These are phyloP conservation scores for Brachystomella parvula DNA, from an alignment of 1,140 invertebrate genomes.

Conservation along the genomic window DNA sequence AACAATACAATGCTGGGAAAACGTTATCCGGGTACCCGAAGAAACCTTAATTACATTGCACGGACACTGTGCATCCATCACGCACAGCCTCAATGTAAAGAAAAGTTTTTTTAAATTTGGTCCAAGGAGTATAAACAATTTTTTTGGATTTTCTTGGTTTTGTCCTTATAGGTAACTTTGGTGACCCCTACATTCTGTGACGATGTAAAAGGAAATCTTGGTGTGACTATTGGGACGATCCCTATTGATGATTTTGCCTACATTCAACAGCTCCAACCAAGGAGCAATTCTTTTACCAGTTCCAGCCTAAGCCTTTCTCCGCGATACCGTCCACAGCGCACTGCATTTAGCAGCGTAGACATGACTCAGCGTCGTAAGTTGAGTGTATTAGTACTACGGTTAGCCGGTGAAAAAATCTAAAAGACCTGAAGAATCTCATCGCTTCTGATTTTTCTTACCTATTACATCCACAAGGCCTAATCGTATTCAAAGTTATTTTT, in stretches of 20 bases:
- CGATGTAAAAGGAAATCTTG: not conserved
- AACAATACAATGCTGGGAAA: not conserved
- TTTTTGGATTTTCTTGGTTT: not conserved
- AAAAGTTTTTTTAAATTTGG: too few relatives aligned
- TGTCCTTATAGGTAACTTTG: not conserved
- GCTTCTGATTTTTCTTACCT: too few relatives aligned
- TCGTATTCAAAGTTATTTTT: too few relatives aligned
- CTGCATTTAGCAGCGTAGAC: not conserved
- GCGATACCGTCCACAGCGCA: not conserved
- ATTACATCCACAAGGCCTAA: too few relatives aligned
- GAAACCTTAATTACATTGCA: not conserved
- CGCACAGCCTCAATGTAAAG: not conserved
- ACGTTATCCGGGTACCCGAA: not conserved
- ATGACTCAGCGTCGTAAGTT: not conserved
- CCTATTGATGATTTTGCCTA: not conserved
- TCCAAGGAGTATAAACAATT: not conserved
- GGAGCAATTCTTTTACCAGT: not conserved
- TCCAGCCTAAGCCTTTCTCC: not conserved
- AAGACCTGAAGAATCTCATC: too few relatives aligned
- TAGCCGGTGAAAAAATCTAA: too few relatives aligned
- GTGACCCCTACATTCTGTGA: not conserved
- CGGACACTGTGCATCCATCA: not conserved
- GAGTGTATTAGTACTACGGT: too few relatives aligned
- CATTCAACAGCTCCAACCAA: not conserved
- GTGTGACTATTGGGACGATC: not conserved